Evolutionary conservation across 2,113 vertebrate genomes (phyloP), one percentile per base, ranked within the genome.

Genomic region (Ceratotherium simum): DNA sequence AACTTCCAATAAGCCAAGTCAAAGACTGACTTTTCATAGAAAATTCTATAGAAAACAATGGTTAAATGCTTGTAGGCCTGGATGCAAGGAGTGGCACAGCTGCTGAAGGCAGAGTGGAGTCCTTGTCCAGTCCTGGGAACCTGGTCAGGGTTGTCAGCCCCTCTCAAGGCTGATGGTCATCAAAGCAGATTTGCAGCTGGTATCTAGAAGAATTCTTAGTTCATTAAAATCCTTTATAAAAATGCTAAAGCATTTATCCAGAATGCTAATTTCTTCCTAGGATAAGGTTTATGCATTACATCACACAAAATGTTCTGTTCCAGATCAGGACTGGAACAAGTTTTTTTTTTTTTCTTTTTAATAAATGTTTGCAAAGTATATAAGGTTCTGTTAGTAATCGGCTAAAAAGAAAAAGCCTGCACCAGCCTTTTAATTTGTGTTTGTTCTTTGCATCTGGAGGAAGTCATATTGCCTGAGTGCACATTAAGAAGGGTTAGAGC

Each of bases 281-380:
- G 27, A 88, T 25, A 25, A 62, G 1, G 0, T 64, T 80, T 58
- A 62, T 56, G 2, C 36, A 78, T 79, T 70, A 16, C 5, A 89
- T 33, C 33, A 72, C 23, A 70, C n/a, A 92, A 39, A 73, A 91
- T 48, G 13, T 33, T 88, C 82, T 93, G 20, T 20, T 88, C 56
- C 79, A 85, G 27, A 80, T 85, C 46, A 42, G 31, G 56, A 75
- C 36, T 48, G 11, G 29, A 90, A 69, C 1, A 79, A 79, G 18
- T 90, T 67, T 3, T 58, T 78, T 78, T 3, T n/a, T 18, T 76
- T 31, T 31, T 76, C 14, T 70, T 17, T 56, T 14, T 73, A 18
- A 82, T 8, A 87, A 70, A 72, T 81, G 20, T 97, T 93, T 94
- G 31, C 25, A 54, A 23, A 90, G 78, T 85, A 46, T n/a, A 12